Evolutionary conservation across 2,113 vertebrate genomes (phyloP).

Genomic region (Heliornis fulica): DNA sequence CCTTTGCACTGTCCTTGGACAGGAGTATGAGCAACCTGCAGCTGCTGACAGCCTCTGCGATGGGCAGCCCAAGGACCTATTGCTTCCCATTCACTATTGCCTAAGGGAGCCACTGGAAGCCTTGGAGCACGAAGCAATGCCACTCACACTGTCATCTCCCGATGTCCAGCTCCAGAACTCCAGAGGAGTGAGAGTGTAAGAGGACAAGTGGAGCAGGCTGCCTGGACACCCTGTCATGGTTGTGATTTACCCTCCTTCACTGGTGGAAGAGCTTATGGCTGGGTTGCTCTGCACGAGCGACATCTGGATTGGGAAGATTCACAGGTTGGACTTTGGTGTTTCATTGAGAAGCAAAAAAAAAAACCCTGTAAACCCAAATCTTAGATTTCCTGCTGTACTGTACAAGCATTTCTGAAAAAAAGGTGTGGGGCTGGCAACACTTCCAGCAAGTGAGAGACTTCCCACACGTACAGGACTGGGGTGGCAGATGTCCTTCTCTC

Average conservation of each 20-base stretch:
- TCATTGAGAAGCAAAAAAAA: neutral
- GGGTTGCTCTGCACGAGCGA: neutral
- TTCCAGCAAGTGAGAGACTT: neutral
- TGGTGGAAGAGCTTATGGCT: neutral
- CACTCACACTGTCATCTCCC: neutral
- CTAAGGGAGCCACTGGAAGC: neutral
- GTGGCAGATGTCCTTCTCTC: neutral
- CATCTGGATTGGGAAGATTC: neutral
- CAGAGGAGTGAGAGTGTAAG: neutral
- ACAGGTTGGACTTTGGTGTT: neutral
- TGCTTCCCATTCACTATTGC: neutral
- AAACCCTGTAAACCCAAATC: no score
- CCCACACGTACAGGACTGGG: rapidly evolving
- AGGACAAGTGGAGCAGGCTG: neutral
- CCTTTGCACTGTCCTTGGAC: neutral
- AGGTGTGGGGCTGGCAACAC: neutral
- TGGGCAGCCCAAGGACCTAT: neutral
- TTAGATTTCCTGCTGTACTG: neutral
- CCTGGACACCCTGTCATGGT: neutral
- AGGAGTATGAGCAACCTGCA: neutral
- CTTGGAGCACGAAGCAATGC: neutral
- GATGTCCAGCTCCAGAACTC: neutral
- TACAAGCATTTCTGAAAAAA: neutral
- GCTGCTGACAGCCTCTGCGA: neutral
- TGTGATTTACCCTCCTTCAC: neutral